Conservation (phyloP, 1,140 invertebrate genomes). For the Vanessa atalanta region DNA sequence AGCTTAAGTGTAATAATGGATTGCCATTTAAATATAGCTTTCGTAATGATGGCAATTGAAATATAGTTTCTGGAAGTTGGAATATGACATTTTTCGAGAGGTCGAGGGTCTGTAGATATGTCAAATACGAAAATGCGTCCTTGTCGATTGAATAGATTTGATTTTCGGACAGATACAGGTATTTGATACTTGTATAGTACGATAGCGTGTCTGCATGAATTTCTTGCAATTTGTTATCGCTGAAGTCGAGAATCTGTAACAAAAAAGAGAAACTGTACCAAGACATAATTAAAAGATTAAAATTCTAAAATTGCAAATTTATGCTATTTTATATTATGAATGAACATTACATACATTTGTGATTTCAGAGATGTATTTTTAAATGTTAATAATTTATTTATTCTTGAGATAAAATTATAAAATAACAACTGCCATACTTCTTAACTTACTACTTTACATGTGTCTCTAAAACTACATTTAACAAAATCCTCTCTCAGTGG, state of each 20-base stretch:
- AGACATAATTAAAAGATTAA: neutral
- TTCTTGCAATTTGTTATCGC: slow-evolving; percentile 83
- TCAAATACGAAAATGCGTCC: slow-evolving; percentile 78
- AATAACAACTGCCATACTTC: no score
- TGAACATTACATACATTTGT: no score
- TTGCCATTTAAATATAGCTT: slow-evolving; percentile 83
- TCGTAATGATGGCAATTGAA: slow-evolving; percentile 81
- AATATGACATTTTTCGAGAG: slow-evolving; percentile 82
- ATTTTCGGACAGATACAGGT: slow-evolving; percentile 83
- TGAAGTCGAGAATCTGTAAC: slow-evolving; percentile 83
- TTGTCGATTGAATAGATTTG: slow-evolving; percentile 82
- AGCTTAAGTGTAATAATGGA: slow-evolving; percentile 71
- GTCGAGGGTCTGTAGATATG: slow-evolving; percentile 81
- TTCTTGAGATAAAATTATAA: no score
- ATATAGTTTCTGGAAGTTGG: slow-evolving; percentile 80
- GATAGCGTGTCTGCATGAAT: slow-evolving; percentile 79
- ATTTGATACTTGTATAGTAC: slow-evolving; percentile 80
- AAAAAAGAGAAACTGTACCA: neutral
- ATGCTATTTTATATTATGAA: no score
- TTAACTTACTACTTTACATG: no score
- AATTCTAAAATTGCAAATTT: no score
- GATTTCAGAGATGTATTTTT: no score
- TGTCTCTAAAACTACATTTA: no score
- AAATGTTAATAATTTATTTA: no score
- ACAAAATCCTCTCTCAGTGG: no score